Percentiles rank a stretch among this genome's conserved stretches.
Evolutionary conservation across 2,888 invertebrate species (phyloP).

Genomic region (Euzetes globulus): DNA sequence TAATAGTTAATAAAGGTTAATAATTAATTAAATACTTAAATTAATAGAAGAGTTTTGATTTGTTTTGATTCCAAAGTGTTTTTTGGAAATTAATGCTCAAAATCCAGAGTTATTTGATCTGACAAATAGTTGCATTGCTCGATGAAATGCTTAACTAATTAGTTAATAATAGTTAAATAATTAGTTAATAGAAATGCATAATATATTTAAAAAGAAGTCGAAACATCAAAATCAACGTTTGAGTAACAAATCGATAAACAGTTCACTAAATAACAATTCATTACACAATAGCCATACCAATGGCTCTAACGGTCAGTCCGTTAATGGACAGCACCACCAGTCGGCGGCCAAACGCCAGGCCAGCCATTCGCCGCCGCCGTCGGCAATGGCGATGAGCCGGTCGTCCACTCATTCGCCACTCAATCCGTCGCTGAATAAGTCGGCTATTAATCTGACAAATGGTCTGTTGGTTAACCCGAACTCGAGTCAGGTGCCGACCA

Average conservation of each 20-base stretch:
- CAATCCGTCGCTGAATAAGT: constrained; percentile 7
- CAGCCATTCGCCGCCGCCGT: background rate
- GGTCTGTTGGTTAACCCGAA: constrained; percentile 15
- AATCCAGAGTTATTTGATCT: no score
- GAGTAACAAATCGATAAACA: background rate
- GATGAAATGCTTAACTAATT: background rate
- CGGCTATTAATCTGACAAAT: background rate
- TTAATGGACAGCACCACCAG: background rate
- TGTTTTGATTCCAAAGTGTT: no score
- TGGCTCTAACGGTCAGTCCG: background rate
- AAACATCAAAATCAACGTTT: background rate
- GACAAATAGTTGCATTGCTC: no score
- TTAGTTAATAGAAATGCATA: background rate
- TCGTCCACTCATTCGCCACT: background rate
- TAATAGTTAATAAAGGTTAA: no score
- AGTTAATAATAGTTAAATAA: background rate
- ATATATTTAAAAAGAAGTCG: constrained; percentile 9
- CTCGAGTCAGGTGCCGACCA: background rate
- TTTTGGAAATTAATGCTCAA: no score
- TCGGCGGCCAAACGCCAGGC: no score
- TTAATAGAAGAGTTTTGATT: no score
- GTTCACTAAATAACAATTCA: background rate
- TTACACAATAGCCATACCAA: background rate
- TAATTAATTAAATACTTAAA: no score
- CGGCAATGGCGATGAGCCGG: background rate